phyloP scores from a whole-genome alignment of 64 coral and sea anemone species.

The Montipora cactus region DNA sequence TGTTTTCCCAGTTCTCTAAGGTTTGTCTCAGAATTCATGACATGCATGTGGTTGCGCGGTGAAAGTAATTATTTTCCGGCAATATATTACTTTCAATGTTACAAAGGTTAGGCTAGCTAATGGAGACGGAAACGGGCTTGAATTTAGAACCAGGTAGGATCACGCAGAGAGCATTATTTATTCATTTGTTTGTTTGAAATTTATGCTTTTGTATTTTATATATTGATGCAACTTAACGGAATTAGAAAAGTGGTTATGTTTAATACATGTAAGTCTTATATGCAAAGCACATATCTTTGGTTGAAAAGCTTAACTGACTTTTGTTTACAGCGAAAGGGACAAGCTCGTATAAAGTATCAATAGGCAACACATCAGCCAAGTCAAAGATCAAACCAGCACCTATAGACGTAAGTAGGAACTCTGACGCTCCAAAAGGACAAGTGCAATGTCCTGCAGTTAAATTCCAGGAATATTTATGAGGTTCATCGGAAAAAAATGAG shows the following conservation, averaged over 20 bases:
- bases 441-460: not conserved
- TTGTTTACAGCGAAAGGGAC: constrained; percentile 63
- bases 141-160: constrained; percentile 59
- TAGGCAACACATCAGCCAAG: constrained; percentile 41
- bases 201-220: constrained; percentile 23
- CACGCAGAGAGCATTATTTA: constrained; percentile 53
- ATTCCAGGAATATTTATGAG: constrained; percentile 20
- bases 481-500: not conserved
- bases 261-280: not conserved
- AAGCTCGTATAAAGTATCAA: constrained; percentile 76
- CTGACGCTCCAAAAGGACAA: not conserved
- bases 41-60: constrained; percentile 15
- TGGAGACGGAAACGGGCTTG: constrained; percentile 29
- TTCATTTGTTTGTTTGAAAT: constrained; percentile 33
- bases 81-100: constrained; percentile 24
- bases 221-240: not conserved
- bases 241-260: not conserved
- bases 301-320: not conserved
- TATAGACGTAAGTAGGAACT: constrained; percentile 71
- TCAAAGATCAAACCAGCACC: constrained; percentile 76
- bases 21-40: not conserved
- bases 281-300: not conserved
- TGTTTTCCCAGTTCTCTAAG: not conserved
- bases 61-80: constrained; percentile 15
- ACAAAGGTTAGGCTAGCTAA: constrained; percentile 20